phyloP scores from a whole-genome alignment of 2,113 vertebrate species.

The Anolis carolinensis region DNA sequence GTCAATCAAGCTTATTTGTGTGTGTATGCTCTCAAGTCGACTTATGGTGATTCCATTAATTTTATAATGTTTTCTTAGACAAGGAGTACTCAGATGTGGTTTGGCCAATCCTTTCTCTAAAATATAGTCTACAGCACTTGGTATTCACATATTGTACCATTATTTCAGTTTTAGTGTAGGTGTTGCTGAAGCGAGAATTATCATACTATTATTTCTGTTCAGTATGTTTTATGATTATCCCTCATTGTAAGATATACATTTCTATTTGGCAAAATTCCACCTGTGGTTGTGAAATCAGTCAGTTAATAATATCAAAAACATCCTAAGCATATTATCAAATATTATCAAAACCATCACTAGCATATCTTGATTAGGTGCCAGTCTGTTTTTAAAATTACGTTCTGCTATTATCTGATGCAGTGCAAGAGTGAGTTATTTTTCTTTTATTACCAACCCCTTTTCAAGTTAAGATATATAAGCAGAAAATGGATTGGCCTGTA shows the following conservation, averaged over 20 bases:
- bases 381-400: not conserved
- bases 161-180: not conserved
- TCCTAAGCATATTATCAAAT: not conserved
- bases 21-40: no score
- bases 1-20: not conserved
- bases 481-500: not conserved
- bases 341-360: not conserved
- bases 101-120: no score
- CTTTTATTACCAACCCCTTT: not conserved
- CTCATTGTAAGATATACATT: not conserved
- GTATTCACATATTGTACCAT: not conserved
- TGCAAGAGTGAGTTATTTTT: not conserved
- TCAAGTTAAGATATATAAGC: not conserved
- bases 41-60: no score
- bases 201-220: not conserved
- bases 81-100: no score
- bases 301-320: not conserved
- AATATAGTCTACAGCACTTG: no score
- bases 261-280: not conserved
- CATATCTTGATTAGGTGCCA: not conserved
- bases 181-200: no score
- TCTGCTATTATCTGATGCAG: not conserved
- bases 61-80: no score
- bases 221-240: not conserved
- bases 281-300: not conserved